Base-by-base conservation (phyloP, 2,797 vertebrate genomes). In the Avahi laniger region DNA sequence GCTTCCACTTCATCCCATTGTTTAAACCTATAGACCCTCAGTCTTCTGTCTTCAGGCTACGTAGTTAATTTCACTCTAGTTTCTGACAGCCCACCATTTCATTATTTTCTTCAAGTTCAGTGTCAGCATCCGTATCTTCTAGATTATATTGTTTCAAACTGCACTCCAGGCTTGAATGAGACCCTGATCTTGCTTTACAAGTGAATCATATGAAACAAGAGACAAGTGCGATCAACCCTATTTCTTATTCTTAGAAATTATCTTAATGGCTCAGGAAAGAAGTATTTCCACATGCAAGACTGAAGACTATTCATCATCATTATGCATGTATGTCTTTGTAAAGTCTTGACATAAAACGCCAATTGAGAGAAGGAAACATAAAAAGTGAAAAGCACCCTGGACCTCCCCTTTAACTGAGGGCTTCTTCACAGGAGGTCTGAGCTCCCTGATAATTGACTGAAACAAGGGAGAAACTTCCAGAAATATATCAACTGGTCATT, bases 231-330 rank as follows among this genome's bases (percentile, higher is more conserved):
- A 43, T 95, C 72, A 75, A 41, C 38, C 70, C 50, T 35, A 1
- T 80, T 85, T 82, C 79, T 94, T 70, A 94, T 79, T 90, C 20
- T 50, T 33, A 94, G 24, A 61, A 86, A 81, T 54, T 41, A 78
- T 38, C 33, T 90, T 41, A 76, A 13, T 73, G 70, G 7, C 38
- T 90, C 28, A 6, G 90, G 48, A 57, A 91, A 82, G 24, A 91
- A 46, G 17, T 52, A 15, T 52, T 50, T 67, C 41, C 46, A 18
- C 0, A 2, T 50, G 2, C 46, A 52, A 93, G 26, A 28, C 12
- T 15, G 73, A 85, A 85, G 78, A 59, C n/a, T 54, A 1, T 89
- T 35, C 43, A 65, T n/a, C 4, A 5, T 50, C n/a, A 8, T 35
- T 35, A 12, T 75, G 30, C 30, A 4, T 20, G 24, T 63, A 13